These are phyloP conservation scores for Nothocercus nigrocapillus DNA, from an alignment of 2,113 vertebrate species.

Conservation along the genomic window DNA sequence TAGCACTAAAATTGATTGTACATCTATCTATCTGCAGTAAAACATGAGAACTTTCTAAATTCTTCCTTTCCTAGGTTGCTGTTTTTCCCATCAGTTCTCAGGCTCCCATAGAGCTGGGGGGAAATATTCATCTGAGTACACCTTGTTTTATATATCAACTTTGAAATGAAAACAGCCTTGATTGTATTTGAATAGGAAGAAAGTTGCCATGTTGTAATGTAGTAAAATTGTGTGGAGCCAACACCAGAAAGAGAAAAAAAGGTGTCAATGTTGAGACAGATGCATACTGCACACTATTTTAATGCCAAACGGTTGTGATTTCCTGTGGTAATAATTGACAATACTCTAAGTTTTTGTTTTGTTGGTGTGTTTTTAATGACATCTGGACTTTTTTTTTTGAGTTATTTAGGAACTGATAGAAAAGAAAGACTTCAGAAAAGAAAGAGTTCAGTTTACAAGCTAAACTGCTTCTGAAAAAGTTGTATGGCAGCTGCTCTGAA, in stretches of 20 bases:
- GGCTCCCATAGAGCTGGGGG: neutral
- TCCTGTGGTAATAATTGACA: neutral
- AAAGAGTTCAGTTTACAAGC: constrained; percentile 45
- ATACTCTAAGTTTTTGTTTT: neutral
- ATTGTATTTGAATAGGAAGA: neutral
- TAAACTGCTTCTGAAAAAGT: neutral
- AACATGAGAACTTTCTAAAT: neutral
- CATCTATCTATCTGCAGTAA: neutral
- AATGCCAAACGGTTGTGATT: neutral
- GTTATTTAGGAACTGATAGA: constrained; percentile 17
- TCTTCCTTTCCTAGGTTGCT: neutral
- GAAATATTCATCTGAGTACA: neutral
- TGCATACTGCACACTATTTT: neutral
- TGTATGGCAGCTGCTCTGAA: neutral
- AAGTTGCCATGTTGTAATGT: neutral
- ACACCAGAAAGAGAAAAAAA: neutral
- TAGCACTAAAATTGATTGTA: neutral
- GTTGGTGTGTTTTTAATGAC: constrained; percentile 25
- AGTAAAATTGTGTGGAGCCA: neutral
- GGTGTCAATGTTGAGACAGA: neutral
- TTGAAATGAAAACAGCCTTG: neutral
- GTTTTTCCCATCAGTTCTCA: neutral
- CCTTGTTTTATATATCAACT: neutral
- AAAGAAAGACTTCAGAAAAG: constrained; percentile 17
- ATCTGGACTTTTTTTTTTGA: neutral